phyloP scores from a whole-genome alignment of 2,888 invertebrate genomes.

The Temnothorax rugatulus region DNA sequence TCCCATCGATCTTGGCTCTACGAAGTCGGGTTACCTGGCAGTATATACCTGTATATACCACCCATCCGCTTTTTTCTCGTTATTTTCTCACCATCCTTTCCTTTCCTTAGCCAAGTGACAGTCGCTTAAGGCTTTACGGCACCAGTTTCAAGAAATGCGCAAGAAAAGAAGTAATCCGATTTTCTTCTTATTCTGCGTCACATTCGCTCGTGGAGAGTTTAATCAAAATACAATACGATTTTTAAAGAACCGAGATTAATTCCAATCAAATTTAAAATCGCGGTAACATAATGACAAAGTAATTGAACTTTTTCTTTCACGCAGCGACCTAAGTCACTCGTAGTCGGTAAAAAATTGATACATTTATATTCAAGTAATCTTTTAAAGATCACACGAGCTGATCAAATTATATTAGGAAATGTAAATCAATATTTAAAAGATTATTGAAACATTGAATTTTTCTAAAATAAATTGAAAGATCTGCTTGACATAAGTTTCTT shows the following conservation, averaged over 20 bases:
- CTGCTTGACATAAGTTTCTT: not conserved
- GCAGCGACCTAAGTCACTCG: not conserved
- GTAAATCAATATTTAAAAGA: constrained; percentile 3
- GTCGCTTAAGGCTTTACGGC: constrained; percentile 55
- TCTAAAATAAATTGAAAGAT: not conserved
- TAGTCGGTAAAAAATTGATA: not conserved
- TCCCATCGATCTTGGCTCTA: constrained; percentile 70
- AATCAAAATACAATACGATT: constrained; percentile 46
- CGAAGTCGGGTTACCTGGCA: constrained; percentile 35
- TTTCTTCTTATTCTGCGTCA: constrained; percentile 38
- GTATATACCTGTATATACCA: constrained; percentile 55
- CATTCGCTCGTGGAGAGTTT: constrained; percentile 23
- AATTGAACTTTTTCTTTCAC: constrained; percentile 2
- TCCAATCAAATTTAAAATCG: constrained; percentile 36
- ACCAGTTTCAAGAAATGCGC: constrained; percentile 39
- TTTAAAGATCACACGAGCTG: not conserved
- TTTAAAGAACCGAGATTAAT: constrained; percentile 26
- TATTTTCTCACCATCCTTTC: constrained; percentile 58
- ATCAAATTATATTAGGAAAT: not conserved
- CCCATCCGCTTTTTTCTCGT: constrained; percentile 53
- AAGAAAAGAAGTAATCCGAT: constrained; percentile 39
- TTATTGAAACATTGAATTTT: not conserved
- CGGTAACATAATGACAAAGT: not conserved
- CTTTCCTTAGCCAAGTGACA: constrained; percentile 51
- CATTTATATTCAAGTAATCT: not conserved